phyloP scores from a whole-genome alignment of 1,140 invertebrate species.

The Drosophila ananassae region DNA sequence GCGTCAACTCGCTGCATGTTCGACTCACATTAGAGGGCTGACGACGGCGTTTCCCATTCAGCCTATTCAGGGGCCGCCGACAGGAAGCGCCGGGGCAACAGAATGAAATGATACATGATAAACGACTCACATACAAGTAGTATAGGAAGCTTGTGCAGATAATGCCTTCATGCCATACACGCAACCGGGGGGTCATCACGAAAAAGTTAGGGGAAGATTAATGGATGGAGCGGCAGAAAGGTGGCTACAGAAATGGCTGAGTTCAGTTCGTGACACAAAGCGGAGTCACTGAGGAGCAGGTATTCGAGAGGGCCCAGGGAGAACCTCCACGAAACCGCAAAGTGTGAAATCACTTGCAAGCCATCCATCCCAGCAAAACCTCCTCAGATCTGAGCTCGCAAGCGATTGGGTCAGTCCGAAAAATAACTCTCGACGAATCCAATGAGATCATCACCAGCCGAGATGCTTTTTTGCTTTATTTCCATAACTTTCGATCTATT shows the following conservation, averaged over 20 bases:
- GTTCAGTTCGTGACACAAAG: slow-evolving; percentile 7
- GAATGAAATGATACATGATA: slow-evolving; percentile 63
- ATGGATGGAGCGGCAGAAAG: slow-evolving; percentile 3
- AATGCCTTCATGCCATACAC: slow-evolving; percentile 48
- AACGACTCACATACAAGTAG: slow-evolving; percentile 35
- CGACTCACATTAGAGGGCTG: slow-evolving; percentile 62
- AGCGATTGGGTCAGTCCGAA: neutral
- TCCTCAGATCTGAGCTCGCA: neutral
- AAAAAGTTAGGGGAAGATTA: slow-evolving; percentile 6
- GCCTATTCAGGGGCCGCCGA: slow-evolving; percentile 32
- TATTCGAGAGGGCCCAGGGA: neutral
- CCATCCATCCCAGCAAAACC: neutral
- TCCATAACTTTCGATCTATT: no score
- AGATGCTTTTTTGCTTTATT: slow-evolving; percentile 28
- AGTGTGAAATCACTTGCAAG: slow-evolving; percentile 2
- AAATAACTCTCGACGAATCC: slow-evolving; percentile 3
- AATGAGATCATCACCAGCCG: slow-evolving; percentile 38
- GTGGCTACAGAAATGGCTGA: slow-evolving; percentile 3
- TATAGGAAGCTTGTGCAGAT: slow-evolving; percentile 48
- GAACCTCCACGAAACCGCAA: neutral
- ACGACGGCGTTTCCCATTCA: slow-evolving; percentile 9
- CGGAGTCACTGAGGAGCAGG: neutral
- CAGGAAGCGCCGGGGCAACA: slow-evolving; percentile 57
- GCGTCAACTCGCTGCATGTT: slow-evolving; percentile 60
- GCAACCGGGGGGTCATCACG: slow-evolving; percentile 44